A percentile compares a stretch with the other conserved stretches of the same genome.
Evolutionary conservation across 1,140 invertebrate species (phyloP).

Genomic region (Schmidtea mediterranea): DNA sequence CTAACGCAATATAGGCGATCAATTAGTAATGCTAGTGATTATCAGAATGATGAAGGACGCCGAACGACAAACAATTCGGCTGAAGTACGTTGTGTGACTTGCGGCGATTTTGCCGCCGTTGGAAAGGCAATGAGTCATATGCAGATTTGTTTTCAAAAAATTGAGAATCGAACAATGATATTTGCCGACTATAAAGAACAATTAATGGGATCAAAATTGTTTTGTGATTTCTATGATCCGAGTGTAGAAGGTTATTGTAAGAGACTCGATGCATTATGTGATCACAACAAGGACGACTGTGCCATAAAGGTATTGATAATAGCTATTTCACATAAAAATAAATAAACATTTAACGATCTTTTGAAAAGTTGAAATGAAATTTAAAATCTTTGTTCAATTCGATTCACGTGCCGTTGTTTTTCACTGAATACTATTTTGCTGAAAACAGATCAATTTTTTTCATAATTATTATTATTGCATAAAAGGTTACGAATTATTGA

Average conservation of each 20-base stretch:
- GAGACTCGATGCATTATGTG: conserved; percentile 67
- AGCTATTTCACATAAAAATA: too few relatives aligned
- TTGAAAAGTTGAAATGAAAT: too few relatives aligned
- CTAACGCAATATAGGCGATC: neutral
- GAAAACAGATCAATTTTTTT: too few relatives aligned
- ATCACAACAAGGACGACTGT: conserved; percentile 51
- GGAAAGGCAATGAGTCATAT: conserved; percentile 50
- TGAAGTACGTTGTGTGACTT: conserved; percentile 47
- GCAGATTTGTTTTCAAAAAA: conserved; percentile 42
- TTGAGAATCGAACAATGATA: conserved; percentile 13
- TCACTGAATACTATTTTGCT: too few relatives aligned
- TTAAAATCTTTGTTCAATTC: too few relatives aligned
- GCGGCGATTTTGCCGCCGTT: conserved; percentile 63
- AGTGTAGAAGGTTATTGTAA: conserved; percentile 76
- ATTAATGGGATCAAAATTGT: conserved; percentile 19
- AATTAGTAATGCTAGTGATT: too few relatives aligned
- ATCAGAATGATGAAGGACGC: neutral
- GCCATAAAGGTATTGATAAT: too few relatives aligned
- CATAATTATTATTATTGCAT: too few relatives aligned
- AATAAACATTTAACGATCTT: too few relatives aligned
- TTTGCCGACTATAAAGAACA: conserved; percentile 2
- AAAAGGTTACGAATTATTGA: too few relatives aligned
- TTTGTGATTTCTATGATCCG: conserved; percentile 83
- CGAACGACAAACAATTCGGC: neutral
- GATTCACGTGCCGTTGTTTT: too few relatives aligned